These are phyloP conservation scores for Stegostoma tigrinum DNA, from an alignment of 2,113 vertebrate species.

Conservation along the genomic window DNA sequence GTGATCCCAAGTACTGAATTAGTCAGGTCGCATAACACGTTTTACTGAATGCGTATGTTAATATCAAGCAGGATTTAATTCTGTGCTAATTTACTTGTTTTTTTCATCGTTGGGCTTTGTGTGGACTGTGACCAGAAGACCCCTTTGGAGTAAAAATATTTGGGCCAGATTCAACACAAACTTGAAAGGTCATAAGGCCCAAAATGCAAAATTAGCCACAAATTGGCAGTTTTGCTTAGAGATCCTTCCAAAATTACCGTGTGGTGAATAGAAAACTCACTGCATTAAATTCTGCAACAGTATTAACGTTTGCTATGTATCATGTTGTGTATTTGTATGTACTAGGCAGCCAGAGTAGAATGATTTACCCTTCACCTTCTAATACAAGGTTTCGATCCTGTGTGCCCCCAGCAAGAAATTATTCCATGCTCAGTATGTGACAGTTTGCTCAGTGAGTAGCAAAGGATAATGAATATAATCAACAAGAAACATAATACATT, in stretches of 20 bases:
- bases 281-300: neutral
- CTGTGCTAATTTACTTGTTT: neutral
- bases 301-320: neutral
- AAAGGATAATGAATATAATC: neutral
- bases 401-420: neutral
- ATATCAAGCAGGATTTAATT: neutral
- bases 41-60: neutral
- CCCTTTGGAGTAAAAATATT: neutral
- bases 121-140: neutral
- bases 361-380: neutral
- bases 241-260: neutral
- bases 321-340: neutral
- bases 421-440: neutral
- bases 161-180: neutral
- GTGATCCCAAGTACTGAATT: neutral
- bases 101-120: too few species aligned
- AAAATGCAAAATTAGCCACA: neutral
- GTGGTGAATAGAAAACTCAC: neutral
- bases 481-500: neutral
- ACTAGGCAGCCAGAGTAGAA: neutral
- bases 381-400: neutral
- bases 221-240: neutral
- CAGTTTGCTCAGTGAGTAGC: neutral
- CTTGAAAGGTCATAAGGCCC: neutral
- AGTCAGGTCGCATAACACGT: neutral